Evolutionary conservation across 1,140 invertebrate genomes (phyloP).

Genomic region (Hycleus cichorii): DNA sequence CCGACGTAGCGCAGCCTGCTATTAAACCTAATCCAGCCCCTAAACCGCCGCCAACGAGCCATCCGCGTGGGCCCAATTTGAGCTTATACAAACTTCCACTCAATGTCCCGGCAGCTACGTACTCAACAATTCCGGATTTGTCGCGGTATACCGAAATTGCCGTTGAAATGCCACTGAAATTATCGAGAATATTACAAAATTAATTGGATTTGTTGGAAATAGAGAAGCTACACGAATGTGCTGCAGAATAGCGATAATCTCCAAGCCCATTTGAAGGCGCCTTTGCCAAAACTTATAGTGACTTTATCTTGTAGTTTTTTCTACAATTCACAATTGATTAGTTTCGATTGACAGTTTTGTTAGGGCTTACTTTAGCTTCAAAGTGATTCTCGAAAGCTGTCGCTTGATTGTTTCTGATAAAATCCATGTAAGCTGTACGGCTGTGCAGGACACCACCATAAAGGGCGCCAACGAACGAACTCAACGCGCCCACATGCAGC

Average conservation of each 20-base stretch:
- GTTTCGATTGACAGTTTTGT: slow-evolving; percentile 5
- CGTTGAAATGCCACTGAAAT: slow-evolving; percentile 49
- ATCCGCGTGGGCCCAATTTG: slow-evolving; percentile 54
- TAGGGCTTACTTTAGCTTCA: slow-evolving; percentile 55
- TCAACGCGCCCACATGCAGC: slow-evolving; percentile 47
- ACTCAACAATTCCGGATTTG: slow-evolving; percentile 57
- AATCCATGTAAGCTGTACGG: slow-evolving; percentile 53
- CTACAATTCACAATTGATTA: slow-evolving; percentile 38
- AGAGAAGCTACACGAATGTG: slow-evolving; percentile 51
- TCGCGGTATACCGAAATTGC: slow-evolving; percentile 56
- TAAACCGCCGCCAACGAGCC: slow-evolving; percentile 52
- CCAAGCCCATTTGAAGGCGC: slow-evolving; percentile 59
- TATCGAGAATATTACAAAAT: background rate
- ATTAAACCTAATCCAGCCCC: slow-evolving; percentile 47
- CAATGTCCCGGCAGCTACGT: slow-evolving; percentile 51
- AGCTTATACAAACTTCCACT: slow-evolving; percentile 57
- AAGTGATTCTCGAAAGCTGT: slow-evolving; percentile 56
- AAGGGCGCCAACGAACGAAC: slow-evolving; percentile 50
- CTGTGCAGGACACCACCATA: slow-evolving; percentile 56
- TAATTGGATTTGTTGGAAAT: background rate
- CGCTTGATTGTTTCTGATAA: slow-evolving; percentile 66
- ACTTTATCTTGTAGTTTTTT: slow-evolving; percentile 59
- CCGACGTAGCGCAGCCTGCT: slow-evolving; percentile 42
- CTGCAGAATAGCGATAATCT: slow-evolving; percentile 55
- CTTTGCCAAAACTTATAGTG: slow-evolving; percentile 55